phyloP scores from a whole-genome alignment of 1,140 invertebrate genomes.

The Elysia chlorotica region DNA sequence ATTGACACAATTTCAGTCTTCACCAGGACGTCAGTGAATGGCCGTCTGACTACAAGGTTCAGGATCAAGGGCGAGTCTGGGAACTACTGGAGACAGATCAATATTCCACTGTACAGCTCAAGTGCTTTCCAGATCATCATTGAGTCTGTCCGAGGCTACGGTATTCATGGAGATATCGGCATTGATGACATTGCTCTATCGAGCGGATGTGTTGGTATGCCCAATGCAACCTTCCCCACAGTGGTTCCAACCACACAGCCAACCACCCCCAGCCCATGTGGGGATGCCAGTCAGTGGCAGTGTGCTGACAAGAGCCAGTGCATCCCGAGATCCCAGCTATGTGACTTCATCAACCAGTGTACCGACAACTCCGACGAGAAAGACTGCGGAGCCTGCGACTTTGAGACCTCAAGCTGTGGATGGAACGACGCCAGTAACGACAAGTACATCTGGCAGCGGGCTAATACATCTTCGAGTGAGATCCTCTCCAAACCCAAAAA shows the following conservation, averaged over 20 bases:
- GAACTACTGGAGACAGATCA: slow-evolving; percentile 37
- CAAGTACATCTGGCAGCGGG: slow-evolving; percentile 48
- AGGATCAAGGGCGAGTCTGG: slow-evolving; percentile 27
- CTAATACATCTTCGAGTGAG: slow-evolving; percentile 41
- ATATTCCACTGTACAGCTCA: slow-evolving; percentile 31
- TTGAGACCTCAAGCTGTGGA: slow-evolving; percentile 50
- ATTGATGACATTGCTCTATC: slow-evolving; percentile 75
- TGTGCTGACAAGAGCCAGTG: slow-evolving; percentile 19
- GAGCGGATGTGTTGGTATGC: slow-evolving; percentile 59
- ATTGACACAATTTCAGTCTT: slow-evolving; percentile 47
- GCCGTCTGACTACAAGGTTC: slow-evolving; percentile 25
- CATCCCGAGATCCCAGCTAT: slow-evolving; percentile 8
- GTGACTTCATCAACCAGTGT: slow-evolving; percentile 36
- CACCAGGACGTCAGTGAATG: slow-evolving; percentile 31
- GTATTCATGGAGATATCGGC: slow-evolving; percentile 73
- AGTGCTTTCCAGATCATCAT: slow-evolving; percentile 65
- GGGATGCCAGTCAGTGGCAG: slow-evolving; percentile 17
- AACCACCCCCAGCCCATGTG: slow-evolving; percentile 10
- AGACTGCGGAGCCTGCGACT: slow-evolving; percentile 40
- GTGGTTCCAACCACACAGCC: neutral
- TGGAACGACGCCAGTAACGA: slow-evolving; percentile 46
- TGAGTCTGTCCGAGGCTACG: slow-evolving; percentile 72
- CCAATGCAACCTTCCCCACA: neutral
- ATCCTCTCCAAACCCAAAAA: slow-evolving; percentile 35
- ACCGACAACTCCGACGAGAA: slow-evolving; percentile 58